Evolutionary conservation across 2,797 vertebrate species (phyloP).

Genomic region (Cheracebus regulus): DNA sequence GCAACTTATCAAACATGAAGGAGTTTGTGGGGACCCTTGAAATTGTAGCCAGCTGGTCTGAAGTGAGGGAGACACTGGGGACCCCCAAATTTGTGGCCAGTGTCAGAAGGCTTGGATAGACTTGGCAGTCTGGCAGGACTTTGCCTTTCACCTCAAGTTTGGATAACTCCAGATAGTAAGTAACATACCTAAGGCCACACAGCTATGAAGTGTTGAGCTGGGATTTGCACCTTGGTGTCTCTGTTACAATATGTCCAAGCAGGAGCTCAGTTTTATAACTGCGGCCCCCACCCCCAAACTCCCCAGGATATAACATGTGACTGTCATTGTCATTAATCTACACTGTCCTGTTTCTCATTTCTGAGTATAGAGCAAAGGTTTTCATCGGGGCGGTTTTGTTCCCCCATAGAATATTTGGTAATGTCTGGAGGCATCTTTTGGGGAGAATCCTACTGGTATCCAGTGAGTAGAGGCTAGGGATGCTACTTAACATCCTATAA

Average conservation of each 20-base stretch:
- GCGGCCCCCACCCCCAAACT: neutral
- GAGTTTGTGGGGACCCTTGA: neutral
- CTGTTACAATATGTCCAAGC: neutral
- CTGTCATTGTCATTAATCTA: neutral
- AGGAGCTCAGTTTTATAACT: neutral
- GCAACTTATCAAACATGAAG: neutral
- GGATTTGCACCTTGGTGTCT: neutral
- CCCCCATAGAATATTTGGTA: neutral
- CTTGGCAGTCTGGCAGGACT: neutral
- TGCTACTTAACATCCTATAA: neutral
- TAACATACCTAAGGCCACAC: neutral
- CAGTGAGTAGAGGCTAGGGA: neutral
- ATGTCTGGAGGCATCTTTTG: neutral
- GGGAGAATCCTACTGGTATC: neutral
- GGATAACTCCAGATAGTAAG: neutral
- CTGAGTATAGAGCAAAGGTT: neutral
- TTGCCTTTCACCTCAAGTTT: neutral
- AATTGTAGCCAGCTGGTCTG: neutral
- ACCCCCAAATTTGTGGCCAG: neutral
- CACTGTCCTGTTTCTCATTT: neutral
- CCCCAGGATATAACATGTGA: neutral
- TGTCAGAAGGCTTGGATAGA: neutral
- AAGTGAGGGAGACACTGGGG: neutral
- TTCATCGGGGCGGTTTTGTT: neutral
- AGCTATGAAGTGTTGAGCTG: neutral